Base-by-base conservation (phyloP, 2,888 invertebrate species). In the Sycophila texana region DNA sequence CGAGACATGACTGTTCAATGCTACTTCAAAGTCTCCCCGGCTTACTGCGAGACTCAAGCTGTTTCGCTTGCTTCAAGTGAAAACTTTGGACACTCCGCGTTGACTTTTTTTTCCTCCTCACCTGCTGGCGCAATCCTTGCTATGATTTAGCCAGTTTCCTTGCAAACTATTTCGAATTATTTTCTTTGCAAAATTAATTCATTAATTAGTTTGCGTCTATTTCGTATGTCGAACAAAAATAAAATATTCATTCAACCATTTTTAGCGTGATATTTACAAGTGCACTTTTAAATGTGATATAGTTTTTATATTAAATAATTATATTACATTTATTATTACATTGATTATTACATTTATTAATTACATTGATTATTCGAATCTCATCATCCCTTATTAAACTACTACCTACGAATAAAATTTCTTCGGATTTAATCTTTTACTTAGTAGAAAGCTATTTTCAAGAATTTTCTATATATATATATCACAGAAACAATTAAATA, bases 1-100 rank as follows among this genome's bases (percentile, higher is more conserved):
- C 53, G 53, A 14, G 53, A 53, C 53, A n/a, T n/a, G 14, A n/a
- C 53, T 53, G 53, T 53, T 30, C 66, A 51, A 51, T 51, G 51
- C 66, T 67, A 67, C 53, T 67, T 67, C n/a, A 4, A 7, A 67
- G 53, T 67, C 30, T 2, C 16, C 14, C 5, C 13, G 12, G 16
- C 14, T 16, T 3, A 10, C 14, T 26, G 2, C n/a, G n/a, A 4
- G n/a, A 47, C 63, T 22, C 16, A 30, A 20, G 14, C 10, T 14
- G 20, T 13, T 66, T 51, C 66, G 16, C 22, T 51, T 51, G 49
- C 13, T 20, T 20, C 14, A 66, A 51, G 22, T 51, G 12, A 66
- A 22, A 66, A 66, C 66, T 66, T 66, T 14, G 18, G 10, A 30
- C n/a, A 39, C 16, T 3, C 26, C 7, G 30, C 26, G 3, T 2